Conservation (phyloP, 2,888 invertebrate species). For the Temnothorax ravouxi region DNA sequence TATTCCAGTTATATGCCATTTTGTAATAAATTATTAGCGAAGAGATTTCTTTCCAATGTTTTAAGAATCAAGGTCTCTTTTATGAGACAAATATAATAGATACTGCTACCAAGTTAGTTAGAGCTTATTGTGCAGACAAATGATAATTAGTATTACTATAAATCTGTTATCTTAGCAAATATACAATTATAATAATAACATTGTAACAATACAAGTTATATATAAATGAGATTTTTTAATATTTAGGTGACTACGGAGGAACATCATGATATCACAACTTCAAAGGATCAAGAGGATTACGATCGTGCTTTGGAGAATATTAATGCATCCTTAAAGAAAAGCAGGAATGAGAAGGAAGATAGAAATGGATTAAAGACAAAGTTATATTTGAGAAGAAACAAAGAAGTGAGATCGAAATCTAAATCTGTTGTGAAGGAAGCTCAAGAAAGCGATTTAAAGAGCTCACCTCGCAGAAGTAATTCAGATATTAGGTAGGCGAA, state of each 20-base stretch:
- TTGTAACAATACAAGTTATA: background rate
- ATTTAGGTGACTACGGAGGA: background rate
- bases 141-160: constrained; percentile 2
- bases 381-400: constrained; percentile 75
- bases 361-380: constrained; percentile 76
- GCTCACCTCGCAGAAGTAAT: constrained; percentile 30
- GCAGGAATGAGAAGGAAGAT: constrained; percentile 74
- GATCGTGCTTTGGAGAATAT: constrained; percentile 79
- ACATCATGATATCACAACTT: constrained; percentile 64
- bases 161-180: background rate
- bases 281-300: constrained; percentile 77
- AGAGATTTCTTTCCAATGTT: background rate
- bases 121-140: background rate
- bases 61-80: background rate
- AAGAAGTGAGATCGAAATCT: constrained; percentile 74
- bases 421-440: constrained; percentile 70
- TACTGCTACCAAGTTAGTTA: background rate
- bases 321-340: constrained; percentile 77
- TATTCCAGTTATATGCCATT: background rate
- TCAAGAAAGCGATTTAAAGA: constrained; percentile 70
- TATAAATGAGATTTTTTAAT: background rate
- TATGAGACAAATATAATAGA: background rate
- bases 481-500: constrained; percentile 78
- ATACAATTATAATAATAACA: background rate
- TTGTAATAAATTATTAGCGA: background rate